phyloP scores from a whole-genome alignment of 1,140 invertebrate species.

The Bombus superbus region DNA sequence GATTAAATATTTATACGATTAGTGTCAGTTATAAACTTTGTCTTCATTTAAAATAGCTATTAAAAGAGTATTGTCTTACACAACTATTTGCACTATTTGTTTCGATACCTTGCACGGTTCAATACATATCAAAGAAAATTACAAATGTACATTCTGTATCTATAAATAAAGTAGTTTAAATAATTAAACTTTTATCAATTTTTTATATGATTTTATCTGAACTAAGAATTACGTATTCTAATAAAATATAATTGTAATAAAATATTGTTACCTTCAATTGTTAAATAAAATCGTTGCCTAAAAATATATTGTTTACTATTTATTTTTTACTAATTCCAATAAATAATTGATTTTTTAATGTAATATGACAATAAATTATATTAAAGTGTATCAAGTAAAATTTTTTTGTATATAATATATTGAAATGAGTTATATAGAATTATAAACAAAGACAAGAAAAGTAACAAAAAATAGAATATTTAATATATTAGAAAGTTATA shows the following conservation, averaged over 20 bases:
- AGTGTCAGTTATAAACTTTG: not conserved
- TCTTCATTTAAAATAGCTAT: not conserved
- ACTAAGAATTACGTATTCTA: not conserved
- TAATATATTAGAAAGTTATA: too few relatives aligned
- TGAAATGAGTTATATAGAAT: too few relatives aligned
- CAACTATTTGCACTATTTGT: not conserved
- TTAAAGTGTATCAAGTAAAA: too few relatives aligned
- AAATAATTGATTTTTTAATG: not conserved
- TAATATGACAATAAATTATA: too few relatives aligned
- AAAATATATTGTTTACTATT: not conserved
- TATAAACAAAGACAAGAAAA: too few relatives aligned
- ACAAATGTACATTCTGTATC: not conserved
- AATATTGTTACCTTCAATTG: constrained; percentile 22
- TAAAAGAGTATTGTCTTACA: not conserved
- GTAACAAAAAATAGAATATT: too few relatives aligned
- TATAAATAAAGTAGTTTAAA: not conserved
- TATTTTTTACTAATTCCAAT: not conserved
- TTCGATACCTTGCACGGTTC: too few relatives aligned
- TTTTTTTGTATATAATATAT: too few relatives aligned
- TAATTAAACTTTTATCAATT: not conserved
- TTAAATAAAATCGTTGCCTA: constrained; percentile 14
- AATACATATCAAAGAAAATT: not conserved
- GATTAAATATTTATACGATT: not conserved
- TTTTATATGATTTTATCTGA: not conserved
- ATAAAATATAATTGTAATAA: not conserved